These are phyloP conservation scores for Furcifer pardalis DNA, from an alignment of 2,797 vertebrate species.

Conservation along the genomic window DNA sequence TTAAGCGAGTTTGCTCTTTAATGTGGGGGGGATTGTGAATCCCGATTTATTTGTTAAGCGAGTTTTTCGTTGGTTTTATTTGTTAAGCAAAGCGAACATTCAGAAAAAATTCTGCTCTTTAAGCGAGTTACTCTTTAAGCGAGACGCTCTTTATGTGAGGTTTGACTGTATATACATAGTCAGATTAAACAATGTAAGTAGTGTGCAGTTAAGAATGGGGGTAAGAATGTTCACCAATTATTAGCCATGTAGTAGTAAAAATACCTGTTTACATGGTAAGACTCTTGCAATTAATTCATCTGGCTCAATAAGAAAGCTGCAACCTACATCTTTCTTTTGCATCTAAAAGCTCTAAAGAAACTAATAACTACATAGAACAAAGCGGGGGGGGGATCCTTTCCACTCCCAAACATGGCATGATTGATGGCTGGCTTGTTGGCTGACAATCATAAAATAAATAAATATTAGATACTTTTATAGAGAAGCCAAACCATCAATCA, in stretches of 20 bases:
- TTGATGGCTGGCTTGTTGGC: not conserved
- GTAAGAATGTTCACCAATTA: no score
- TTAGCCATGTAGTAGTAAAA: not conserved
- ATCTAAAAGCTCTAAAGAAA: not conserved
- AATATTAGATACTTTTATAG: not conserved
- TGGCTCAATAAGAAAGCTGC: not conserved
- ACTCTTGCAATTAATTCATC: not conserved
- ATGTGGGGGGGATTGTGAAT: no score
- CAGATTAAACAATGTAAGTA: not conserved
- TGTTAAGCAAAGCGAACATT: no score
- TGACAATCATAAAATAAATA: conserved; percentile 4
- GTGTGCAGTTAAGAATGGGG: not conserved
- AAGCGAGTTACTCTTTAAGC: no score
- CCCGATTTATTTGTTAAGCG: no score
- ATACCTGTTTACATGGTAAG: not conserved
- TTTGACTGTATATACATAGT: no score
- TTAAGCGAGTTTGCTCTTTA: no score
- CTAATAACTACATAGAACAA: not conserved
- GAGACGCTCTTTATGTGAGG: no score
- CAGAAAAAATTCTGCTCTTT: no score
- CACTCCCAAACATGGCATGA: not conserved
- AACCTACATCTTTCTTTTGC: not conserved
- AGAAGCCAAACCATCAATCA: conserved; percentile 20
- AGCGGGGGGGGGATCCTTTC: not conserved
- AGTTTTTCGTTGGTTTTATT: no score